Conservation (phyloP, 2,113 vertebrate species). For the Eclectus roratus region DNA sequence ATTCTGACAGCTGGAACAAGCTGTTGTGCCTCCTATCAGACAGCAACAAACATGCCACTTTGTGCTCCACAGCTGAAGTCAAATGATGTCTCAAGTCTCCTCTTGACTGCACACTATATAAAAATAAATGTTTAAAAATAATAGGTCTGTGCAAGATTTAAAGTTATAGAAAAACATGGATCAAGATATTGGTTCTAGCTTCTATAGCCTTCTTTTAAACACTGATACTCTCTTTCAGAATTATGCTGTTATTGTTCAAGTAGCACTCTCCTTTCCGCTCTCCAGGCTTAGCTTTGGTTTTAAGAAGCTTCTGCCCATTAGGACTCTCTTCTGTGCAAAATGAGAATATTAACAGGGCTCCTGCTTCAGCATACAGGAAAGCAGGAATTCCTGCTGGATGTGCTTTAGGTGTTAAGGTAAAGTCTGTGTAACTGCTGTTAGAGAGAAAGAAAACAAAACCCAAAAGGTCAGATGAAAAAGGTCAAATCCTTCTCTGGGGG, state of each 20-base stretch:
- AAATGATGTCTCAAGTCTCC: background rate
- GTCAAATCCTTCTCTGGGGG: background rate
- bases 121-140: background rate
- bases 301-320: background rate
- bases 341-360: background rate
- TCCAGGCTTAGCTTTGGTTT: background rate
- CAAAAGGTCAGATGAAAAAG: background rate
- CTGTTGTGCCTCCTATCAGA: background rate
- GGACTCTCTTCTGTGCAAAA: background rate
- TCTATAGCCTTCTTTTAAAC: background rate
- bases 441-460: conserved; percentile 11
- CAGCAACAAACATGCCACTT: background rate
- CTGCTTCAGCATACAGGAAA: background rate
- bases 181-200: background rate
- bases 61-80: background rate
- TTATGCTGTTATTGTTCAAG: background rate
- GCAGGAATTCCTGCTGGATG: background rate
- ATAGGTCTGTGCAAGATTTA: background rate
- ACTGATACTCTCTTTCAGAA: background rate
- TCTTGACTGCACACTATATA: background rate
- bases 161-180: background rate
- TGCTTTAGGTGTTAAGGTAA: background rate
- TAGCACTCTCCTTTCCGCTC: background rate
- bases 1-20: background rate
- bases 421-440: background rate